phyloP scores from a whole-genome alignment of 1,140 invertebrate genomes.

The Batillaria attramentaria region DNA sequence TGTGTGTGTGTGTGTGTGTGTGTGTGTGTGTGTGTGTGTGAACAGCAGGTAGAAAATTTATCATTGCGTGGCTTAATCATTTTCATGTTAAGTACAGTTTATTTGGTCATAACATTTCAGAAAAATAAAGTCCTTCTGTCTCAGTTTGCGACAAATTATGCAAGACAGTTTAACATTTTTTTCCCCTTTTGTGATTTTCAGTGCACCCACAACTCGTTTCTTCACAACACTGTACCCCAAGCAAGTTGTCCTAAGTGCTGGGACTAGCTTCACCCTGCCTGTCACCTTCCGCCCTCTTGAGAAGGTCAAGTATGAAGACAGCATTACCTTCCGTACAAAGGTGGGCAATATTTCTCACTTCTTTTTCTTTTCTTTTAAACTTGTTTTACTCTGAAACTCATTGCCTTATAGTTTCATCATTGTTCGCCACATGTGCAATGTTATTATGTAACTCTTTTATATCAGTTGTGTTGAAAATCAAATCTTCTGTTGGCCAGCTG shows the following conservation, averaged over 20 bases:
- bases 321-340: conserved; percentile 62
- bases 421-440: too few species aligned
- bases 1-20: not conserved
- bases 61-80: not conserved
- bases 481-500: too few species aligned
- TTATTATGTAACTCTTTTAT: too few species aligned
- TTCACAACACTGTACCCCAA: conserved; percentile 69
- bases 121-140: not conserved
- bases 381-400: too few species aligned
- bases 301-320: conserved; percentile 67
- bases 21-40: not conserved
- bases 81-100: not conserved
- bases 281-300: conserved; percentile 71
- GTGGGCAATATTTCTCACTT: too few species aligned
- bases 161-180: not conserved
- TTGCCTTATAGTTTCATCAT: too few species aligned
- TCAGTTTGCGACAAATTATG: not conserved
- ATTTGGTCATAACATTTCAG: too few species aligned
- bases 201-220: conserved; percentile 65
- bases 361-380: too few species aligned
- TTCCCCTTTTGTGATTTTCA: conserved; percentile 41
- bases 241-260: conserved; percentile 68
- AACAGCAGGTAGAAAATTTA: not conserved
- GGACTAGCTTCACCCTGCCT: conserved; percentile 69
- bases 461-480: too few species aligned